Conservation (phyloP, 2,113 vertebrate species). For the Lepidothrix coronata region DNA sequence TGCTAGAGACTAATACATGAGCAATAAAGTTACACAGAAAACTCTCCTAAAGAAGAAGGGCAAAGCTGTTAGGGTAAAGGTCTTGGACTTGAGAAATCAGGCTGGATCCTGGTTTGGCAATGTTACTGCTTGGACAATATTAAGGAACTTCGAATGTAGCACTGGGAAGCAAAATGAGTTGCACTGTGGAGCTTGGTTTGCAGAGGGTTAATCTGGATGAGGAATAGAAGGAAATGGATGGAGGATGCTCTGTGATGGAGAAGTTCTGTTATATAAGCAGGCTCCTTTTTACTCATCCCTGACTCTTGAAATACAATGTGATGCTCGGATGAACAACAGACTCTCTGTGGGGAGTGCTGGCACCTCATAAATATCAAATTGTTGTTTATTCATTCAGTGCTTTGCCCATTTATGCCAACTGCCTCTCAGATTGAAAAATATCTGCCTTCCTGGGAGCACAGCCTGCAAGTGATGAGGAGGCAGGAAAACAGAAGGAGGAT, state of each 20-base stretch:
- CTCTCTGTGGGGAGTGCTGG: background rate
- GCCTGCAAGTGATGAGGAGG: background rate
- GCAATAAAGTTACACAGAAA: background rate
- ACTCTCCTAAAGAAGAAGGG: background rate
- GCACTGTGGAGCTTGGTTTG: background rate
- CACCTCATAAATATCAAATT: background rate
- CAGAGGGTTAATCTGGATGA: background rate
- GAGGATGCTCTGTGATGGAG: background rate
- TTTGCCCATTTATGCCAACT: background rate
- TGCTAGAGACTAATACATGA: background rate
- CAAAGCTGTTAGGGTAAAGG: background rate
- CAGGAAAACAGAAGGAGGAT: background rate
- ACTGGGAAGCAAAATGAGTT: background rate
- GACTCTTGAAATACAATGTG: background rate
- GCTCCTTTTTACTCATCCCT: background rate
- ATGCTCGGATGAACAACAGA: background rate
- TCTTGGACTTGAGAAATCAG: background rate
- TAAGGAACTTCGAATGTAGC: background rate
- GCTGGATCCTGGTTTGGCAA: fast-evolving
- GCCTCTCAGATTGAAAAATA: background rate
- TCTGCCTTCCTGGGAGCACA: background rate
- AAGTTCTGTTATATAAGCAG: background rate
- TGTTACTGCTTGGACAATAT: background rate
- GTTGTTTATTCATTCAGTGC: background rate
- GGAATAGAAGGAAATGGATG: background rate